These are phyloP conservation scores for Onychostoma macrolepis DNA, from an alignment of 2,113 vertebrate genomes.

Conservation along the genomic window DNA sequence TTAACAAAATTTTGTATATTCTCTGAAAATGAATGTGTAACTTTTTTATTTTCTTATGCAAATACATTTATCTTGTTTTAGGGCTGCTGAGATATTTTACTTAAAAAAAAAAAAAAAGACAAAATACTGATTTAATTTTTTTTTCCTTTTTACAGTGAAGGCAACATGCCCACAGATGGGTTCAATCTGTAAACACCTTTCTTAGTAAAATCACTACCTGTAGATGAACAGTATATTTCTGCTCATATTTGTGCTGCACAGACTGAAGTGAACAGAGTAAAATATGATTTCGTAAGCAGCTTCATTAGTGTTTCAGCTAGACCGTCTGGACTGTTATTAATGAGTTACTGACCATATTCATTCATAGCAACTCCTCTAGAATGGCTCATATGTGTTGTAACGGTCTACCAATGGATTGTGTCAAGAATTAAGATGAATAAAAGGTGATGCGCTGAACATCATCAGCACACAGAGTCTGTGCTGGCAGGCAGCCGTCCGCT, in stretches of 20 bases:
- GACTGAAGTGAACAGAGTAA: background rate
- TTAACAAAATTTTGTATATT: background rate
- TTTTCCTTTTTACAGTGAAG: background rate
- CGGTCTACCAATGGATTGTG: slow-evolving; percentile 20
- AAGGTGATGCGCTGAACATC: background rate
- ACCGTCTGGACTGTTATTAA: background rate
- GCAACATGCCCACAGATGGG: background rate
- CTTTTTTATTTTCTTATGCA: background rate
- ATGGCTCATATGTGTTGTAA: background rate
- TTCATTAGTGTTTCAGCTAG: slow-evolving; percentile 3
- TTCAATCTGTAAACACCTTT: background rate
- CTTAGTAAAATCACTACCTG: background rate
- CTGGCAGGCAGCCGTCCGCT: slow-evolving; percentile 75
- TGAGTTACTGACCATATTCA: background rate
- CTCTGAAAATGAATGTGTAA: background rate
- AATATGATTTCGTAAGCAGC: background rate
- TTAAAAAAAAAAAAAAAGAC: background rate
- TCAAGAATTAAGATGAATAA: background rate
- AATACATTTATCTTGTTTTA: background rate
- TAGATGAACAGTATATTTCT: background rate
- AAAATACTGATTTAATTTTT: background rate
- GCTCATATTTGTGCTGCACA: background rate
- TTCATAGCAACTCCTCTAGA: background rate
- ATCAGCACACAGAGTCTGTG: slow-evolving; percentile 85
- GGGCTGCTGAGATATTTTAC: background rate